Percentiles rank a stretch among this genome's conserved stretches.
Conservation (phyloP, 2,888 invertebrate species). For the Tineola bisselliella region DNA sequence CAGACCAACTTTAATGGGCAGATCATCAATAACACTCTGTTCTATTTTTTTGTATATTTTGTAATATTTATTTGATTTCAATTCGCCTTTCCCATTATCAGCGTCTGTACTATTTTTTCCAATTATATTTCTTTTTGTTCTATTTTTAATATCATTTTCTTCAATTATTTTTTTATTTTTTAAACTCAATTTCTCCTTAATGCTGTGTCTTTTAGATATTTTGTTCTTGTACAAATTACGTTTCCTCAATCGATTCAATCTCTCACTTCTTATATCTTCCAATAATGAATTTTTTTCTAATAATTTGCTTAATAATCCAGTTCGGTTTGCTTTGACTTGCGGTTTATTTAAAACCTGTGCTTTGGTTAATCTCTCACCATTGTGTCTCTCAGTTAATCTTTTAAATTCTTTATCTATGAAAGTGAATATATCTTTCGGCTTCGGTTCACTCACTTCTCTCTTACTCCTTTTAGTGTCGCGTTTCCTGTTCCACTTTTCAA, state of each 20-base stretch:
- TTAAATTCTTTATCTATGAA: neutral
- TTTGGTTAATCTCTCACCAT: neutral
- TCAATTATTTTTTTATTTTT: neutral
- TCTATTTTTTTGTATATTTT: slow-evolving; percentile 37
- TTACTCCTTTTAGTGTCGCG: neutral
- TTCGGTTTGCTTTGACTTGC: neutral
- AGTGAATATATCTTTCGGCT: neutral
- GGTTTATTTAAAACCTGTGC: neutral
- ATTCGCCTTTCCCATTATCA: slow-evolving; percentile 28
- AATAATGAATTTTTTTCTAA: neutral
- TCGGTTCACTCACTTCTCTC: neutral
- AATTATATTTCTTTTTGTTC: slow-evolving; percentile 3
- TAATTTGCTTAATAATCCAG: neutral
- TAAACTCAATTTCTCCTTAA: neutral
- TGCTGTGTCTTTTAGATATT: neutral
- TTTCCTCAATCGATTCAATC: neutral
- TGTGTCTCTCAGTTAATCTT: neutral
- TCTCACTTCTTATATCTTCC: neutral
- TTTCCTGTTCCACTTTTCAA: slow-evolving; percentile 16
- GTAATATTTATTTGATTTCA: slow-evolving; percentile 29
- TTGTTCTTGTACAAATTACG: neutral
- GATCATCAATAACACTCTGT: slow-evolving; percentile 29
- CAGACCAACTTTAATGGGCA: slow-evolving; percentile 25
- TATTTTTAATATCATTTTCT: slow-evolving; percentile 1
- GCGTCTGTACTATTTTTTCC: slow-evolving; percentile 29